Percentiles rank a stretch among this genome's conserved stretches.
phyloP scores from a whole-genome alignment of 2,888 invertebrate genomes.

The Pyrochroa serraticornis region DNA sequence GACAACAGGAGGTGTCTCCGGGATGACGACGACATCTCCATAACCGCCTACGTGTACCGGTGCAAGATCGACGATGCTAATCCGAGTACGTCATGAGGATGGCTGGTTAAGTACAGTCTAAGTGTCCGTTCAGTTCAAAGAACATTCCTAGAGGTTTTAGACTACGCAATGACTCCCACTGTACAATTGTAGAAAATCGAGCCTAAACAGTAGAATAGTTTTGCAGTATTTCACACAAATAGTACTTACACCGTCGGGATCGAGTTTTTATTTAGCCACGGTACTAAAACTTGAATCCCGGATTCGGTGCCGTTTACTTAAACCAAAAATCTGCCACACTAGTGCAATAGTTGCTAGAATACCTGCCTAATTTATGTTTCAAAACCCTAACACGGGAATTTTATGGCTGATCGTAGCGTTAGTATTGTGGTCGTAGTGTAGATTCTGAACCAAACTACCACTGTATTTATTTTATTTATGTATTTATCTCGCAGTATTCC shows the following conservation, averaged over 20 bases:
- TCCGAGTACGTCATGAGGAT: constrained; percentile 28
- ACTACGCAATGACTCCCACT: not conserved
- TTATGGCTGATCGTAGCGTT: constrained; percentile 14
- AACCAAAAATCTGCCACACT: constrained; percentile 16
- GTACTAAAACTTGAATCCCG: not conserved
- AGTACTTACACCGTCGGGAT: no score
- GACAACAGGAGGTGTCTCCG: constrained; percentile 58
- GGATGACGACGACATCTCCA: constrained; percentile 64
- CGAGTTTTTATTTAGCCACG: no score
- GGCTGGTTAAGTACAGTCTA: not conserved
- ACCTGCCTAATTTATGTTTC: not conserved
- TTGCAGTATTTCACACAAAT: no score
- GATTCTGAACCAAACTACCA: constrained; percentile 6
- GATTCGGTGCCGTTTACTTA: constrained; percentile 20
- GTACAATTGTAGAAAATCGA: no score
- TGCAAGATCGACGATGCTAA: constrained; percentile 53
- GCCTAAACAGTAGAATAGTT: no score
- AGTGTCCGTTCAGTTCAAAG: not conserved
- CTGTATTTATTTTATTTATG: constrained; percentile 26
- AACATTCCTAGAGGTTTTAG: not conserved
- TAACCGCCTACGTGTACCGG: constrained; percentile 65
- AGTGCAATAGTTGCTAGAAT: constrained; percentile 15
- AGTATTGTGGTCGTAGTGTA: constrained; percentile 4
- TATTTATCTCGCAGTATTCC: constrained; percentile 25
- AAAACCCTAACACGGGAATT: not conserved